These are phyloP conservation scores for Sus cebifrons DNA, from an alignment of 2,797 vertebrate species.

Conservation along the genomic window DNA sequence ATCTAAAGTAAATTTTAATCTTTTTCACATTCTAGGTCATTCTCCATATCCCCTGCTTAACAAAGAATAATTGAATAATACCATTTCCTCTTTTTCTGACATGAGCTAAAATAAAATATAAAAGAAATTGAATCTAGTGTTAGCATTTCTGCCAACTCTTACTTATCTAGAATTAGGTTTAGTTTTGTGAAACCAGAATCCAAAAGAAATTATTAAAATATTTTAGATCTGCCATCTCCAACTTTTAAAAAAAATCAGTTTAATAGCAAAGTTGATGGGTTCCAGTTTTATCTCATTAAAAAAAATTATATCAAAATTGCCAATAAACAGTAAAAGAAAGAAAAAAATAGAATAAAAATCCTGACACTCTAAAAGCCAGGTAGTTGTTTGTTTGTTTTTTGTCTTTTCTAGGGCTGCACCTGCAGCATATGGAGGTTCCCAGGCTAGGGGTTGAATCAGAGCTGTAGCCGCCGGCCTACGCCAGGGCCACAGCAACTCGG, in stretches of 20 bases:
- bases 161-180: slow-evolving; percentile 19
- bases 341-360: background rate
- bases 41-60: slow-evolving; percentile 35
- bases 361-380: slow-evolving; percentile 28
- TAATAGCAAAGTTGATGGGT: slow-evolving; percentile 37
- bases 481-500: too few species aligned
- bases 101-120: slow-evolving; percentile 44
- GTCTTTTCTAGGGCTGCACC: too few species aligned
- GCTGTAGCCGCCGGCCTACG: too few species aligned
- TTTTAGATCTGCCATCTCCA: slow-evolving; percentile 45
- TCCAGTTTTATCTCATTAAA: slow-evolving; percentile 57
- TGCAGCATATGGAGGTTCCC: too few species aligned
- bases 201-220: slow-evolving; percentile 58
- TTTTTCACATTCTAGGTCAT: slow-evolving; percentile 7
- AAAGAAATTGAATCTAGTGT: slow-evolving; percentile 20
- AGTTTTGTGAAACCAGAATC: slow-evolving; percentile 50
- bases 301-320: slow-evolving; percentile 48
- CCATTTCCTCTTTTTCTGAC: slow-evolving; percentile 17
- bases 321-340: slow-evolving; percentile 60
- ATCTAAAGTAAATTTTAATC: slow-evolving; percentile 17
- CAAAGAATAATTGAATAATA: slow-evolving; percentile 20
- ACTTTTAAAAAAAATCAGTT: slow-evolving; percentile 40
- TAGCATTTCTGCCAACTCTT: background rate
- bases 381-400: background rate
- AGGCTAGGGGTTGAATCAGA: too few species aligned